These are phyloP conservation scores for Lampropteryx suffumata DNA, from an alignment of 2,888 invertebrate species.

Conservation along the genomic window DNA sequence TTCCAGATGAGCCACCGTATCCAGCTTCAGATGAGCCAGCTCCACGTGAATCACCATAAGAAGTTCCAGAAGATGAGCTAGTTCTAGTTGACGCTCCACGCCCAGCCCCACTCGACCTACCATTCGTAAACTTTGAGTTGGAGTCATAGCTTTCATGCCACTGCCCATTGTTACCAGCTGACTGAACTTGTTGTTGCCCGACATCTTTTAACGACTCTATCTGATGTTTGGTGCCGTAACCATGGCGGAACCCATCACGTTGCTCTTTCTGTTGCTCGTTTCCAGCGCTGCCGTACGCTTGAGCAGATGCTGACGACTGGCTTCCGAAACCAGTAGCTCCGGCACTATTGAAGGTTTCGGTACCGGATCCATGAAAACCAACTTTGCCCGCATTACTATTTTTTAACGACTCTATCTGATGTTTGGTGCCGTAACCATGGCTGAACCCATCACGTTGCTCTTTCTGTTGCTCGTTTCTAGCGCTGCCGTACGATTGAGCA, in stretches of 20 bases:
- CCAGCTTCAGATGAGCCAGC: neutral
- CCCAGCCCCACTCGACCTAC: slow-evolving; percentile 1
- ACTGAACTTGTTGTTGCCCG: slow-evolving; percentile 16
- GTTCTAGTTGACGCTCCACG: slow-evolving; percentile 2
- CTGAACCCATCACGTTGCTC: slow-evolving; percentile 7
- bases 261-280: slow-evolving; percentile 16
- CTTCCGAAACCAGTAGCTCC: neutral
- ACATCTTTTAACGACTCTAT: neutral
- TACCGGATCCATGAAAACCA: neutral
- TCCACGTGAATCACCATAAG: neutral
- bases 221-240: neutral
- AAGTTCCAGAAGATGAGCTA: neutral
- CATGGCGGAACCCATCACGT: slow-evolving; percentile 8
- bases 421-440: slow-evolving; percentile 6
- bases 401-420: neutral
- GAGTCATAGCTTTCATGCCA: slow-evolving; percentile 10
- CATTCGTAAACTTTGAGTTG: neutral
- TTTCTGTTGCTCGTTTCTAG: slow-evolving; percentile 19
- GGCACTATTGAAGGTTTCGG: slow-evolving; percentile 1
- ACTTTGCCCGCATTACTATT: too few relatives aligned
- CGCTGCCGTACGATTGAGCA: slow-evolving; percentile 12
- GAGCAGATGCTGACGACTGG: slow-evolving; percentile 19
- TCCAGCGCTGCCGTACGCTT: slow-evolving; percentile 17
- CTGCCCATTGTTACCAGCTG: slow-evolving; percentile 14
- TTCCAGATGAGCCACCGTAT: neutral